phyloP scores from a whole-genome alignment of 2,888 invertebrate genomes.

The Zootermopsis nevadensis region DNA sequence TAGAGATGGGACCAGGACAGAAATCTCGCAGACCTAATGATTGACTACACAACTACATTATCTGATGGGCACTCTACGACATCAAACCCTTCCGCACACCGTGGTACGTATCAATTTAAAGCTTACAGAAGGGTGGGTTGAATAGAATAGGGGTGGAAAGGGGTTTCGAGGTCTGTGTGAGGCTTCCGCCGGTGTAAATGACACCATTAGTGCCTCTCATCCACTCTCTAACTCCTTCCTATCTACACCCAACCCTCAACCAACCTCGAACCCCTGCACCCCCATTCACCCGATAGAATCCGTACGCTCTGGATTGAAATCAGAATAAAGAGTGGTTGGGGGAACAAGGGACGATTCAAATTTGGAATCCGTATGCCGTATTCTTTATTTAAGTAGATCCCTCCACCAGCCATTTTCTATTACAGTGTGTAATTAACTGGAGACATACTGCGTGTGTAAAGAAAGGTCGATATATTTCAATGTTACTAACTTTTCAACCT shows the following conservation, averaged over 20 bases:
- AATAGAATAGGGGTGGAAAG: neutral
- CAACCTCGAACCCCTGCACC: neutral
- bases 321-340: conserved; percentile 38
- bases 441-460: conserved; percentile 16
- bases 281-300: neutral
- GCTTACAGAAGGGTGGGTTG: neutral
- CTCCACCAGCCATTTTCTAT: conserved; percentile 26
- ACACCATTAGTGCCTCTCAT: conserved; percentile 49
- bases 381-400: conserved; percentile 22
- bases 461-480: conserved; percentile 30
- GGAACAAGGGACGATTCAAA: conserved; percentile 35
- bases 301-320: conserved; percentile 38
- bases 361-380: conserved; percentile 9
- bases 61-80: neutral
- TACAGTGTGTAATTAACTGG: conserved; percentile 10
- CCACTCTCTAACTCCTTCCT: conserved; percentile 4
- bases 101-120: conserved; percentile 15
- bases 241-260: neutral
- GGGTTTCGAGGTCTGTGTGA: conserved; percentile 24
- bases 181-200: conserved; percentile 47
- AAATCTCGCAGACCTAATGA: neutral
- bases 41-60: conserved; percentile 6
- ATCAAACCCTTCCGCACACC: neutral
- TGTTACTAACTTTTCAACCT: neutral
- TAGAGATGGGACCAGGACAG: neutral